Percentiles rank a stretch among this genome's conserved stretches.
These are phyloP conservation scores for Trichacis sp. DNA, from an alignment of 2,888 invertebrate species.

Conservation along the genomic window DNA sequence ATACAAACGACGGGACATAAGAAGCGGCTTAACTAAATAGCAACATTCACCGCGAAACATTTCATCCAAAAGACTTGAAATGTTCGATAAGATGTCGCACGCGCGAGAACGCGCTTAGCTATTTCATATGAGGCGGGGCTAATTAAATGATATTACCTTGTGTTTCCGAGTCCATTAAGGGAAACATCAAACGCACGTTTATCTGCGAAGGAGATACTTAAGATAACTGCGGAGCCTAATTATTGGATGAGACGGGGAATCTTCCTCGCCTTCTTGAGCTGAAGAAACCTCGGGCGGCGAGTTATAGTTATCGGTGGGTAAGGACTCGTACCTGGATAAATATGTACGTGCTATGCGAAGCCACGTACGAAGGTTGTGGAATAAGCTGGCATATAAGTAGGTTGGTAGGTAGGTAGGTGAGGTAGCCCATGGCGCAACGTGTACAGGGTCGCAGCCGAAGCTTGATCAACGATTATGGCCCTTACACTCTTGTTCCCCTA, in stretches of 20 bases:
- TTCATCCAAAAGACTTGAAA: slow-evolving; percentile 43
- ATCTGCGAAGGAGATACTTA: slow-evolving; percentile 48
- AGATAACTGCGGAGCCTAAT: slow-evolving; percentile 47
- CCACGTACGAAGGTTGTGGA: slow-evolving; percentile 21
- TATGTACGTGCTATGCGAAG: slow-evolving; percentile 24
- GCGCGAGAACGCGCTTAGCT: slow-evolving; percentile 51
- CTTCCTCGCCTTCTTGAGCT: slow-evolving; percentile 22
- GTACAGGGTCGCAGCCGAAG: slow-evolving; percentile 49
- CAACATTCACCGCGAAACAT: not conserved
- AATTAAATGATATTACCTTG: slow-evolving; percentile 58
- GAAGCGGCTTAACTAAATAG: slow-evolving; percentile 8
- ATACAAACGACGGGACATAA: slow-evolving; percentile 6
- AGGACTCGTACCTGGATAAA: slow-evolving; percentile 22
- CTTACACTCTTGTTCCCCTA: slow-evolving; percentile 56
- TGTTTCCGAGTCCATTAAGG: slow-evolving; percentile 46
- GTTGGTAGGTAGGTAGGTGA: slow-evolving; percentile 35
- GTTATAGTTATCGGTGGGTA: slow-evolving; percentile 31
- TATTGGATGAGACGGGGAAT: slow-evolving; percentile 23
- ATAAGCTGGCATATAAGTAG: slow-evolving; percentile 16
- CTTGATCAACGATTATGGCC: slow-evolving; percentile 62
- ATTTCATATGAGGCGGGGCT: slow-evolving; percentile 56
- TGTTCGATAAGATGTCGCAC: slow-evolving; percentile 52
- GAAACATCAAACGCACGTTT: slow-evolving; percentile 50
- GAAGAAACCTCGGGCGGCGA: slow-evolving; percentile 22
- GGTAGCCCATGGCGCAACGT: slow-evolving; percentile 41